These are phyloP conservation scores for Dicycla oo DNA, from an alignment of 2,888 invertebrate genomes.

Conservation along the genomic window DNA sequence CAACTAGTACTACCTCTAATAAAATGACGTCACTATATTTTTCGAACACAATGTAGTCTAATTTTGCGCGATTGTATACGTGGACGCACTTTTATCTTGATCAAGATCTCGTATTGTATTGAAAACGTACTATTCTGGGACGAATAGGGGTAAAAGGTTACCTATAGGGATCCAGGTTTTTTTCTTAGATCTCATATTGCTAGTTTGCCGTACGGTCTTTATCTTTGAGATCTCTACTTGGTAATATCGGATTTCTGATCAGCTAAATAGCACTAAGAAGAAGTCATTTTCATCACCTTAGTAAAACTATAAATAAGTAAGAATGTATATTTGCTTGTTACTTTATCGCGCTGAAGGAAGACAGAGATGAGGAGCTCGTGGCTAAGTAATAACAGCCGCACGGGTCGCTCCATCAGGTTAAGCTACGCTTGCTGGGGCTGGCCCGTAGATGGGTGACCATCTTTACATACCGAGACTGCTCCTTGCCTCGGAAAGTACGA, in stretches of 20 bases:
- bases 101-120: conserved; percentile 35
- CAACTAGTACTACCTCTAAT: conserved; percentile 24
- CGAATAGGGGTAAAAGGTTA: neutral
- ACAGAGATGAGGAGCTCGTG: too few species aligned
- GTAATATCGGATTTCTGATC: too few species aligned
- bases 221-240: neutral
- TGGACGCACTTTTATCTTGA: conserved; percentile 33
- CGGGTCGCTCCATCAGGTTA: too few species aligned
- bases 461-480: too few species aligned
- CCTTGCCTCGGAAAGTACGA: too few species aligned
- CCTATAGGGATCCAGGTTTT: neutral
- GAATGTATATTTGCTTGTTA: too few species aligned
- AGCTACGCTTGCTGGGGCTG: too few species aligned
- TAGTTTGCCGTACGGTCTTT: neutral
- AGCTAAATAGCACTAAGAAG: neutral
- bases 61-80: conserved; percentile 38
- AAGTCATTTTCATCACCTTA: too few species aligned
- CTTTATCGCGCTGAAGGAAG: too few species aligned
- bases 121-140: conserved; percentile 8
- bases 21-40: conserved; percentile 47
- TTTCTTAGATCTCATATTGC: neutral
- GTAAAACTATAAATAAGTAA: too few species aligned
- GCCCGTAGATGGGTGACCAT: too few species aligned
- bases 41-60: conserved; percentile 46
- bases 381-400: too few species aligned